Percentiles rank a stretch among this genome's conserved stretches.
phyloP scores from a whole-genome alignment of 2,888 invertebrate species.

The Drosophila birchii region DNA sequence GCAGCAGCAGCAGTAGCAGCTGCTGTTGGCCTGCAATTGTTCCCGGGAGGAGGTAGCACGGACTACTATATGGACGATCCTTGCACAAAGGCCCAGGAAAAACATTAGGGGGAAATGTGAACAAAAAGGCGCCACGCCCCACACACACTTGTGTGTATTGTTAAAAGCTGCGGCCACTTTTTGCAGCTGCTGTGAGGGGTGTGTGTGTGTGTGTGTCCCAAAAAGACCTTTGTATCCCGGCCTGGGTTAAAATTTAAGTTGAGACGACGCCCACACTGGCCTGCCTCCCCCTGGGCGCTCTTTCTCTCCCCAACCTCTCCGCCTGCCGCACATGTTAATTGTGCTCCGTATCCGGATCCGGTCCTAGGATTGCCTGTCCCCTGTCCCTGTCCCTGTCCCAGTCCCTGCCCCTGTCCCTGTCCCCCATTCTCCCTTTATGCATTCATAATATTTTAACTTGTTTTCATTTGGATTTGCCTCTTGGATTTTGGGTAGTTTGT shows the following conservation, averaged over 20 bases:
- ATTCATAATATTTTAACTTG: conserved; percentile 81
- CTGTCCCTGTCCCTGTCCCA: conserved; percentile 13
- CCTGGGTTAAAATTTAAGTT: conserved; percentile 34
- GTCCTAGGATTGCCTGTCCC: conserved; percentile 35
- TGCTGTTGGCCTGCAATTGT: conserved; percentile 20
- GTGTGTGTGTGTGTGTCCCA: conserved; percentile 19
- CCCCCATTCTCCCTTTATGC: conserved; percentile 66
- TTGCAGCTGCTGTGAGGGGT: conserved; percentile 28
- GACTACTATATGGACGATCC: conserved; percentile 8
- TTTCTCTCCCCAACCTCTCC: not conserved
- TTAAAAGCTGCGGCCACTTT: conserved; percentile 49
- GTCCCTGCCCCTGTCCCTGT: too few species aligned
- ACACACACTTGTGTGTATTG: conserved; percentile 48
- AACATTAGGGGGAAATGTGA: conserved; percentile 3
- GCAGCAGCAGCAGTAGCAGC: conserved; percentile 58
- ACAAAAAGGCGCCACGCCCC: conserved; percentile 13
- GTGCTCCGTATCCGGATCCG: conserved; percentile 47
- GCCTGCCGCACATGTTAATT: conserved; percentile 55
- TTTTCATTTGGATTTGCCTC: conserved; percentile 63
- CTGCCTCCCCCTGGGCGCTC: too few species aligned
- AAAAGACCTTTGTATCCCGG: conserved; percentile 33
- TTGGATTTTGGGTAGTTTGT: conserved; percentile 51
- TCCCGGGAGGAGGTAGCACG: conserved; percentile 13
- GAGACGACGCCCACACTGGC: conserved; percentile 17
- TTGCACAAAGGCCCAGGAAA: conserved; percentile 11